Base-by-base conservation (phyloP, 2,113 vertebrate species). In the Oxygymnocypris stewartii region DNA sequence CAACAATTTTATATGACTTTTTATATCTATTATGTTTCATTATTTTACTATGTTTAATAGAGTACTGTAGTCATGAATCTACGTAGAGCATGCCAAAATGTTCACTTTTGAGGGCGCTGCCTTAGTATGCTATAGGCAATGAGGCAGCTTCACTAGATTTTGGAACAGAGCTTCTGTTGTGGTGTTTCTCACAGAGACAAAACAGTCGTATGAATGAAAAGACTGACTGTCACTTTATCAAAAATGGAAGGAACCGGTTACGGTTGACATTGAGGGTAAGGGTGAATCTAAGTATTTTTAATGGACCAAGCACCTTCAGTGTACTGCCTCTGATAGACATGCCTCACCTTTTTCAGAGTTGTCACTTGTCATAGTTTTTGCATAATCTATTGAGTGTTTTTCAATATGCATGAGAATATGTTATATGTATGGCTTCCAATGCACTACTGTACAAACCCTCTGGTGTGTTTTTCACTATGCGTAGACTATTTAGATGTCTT, bases 291-390 rank as follows among this genome's bases (percentile, higher is more conserved):
- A 83, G 82, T 79, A 74, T 84, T 92, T 94, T 93, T 94, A 95
- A 96, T 95, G 95, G 95, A 93, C 93, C 92, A 95, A 78, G 95
- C 94, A 91, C 96, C 95, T 97, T 97, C 96, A 96, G 96, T 97
- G 96, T 97, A 96, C 96, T 96, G 96, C 96, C 94, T 94, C 92
- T 93, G 94, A 95, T 90, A 92, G 90, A 86, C 76, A 84, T 91
- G 83, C 94, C 94, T 95, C 94, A 94, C 51, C 54, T 86, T 71
- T 51, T 71, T 83, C 59, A 67, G 59, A 42, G 35, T 65, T 82
- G 79, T 67, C 25, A 49, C 81, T 4, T 37, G 51, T 79, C 49
- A 28, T 35, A 65, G 67, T 82, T 84, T 77, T 74, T 84, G 82
- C 74, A 84, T 10, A 73, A 42, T 65, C 80, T 83, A 65, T 51